Evolutionary conservation across 2,113 vertebrate species (phyloP).

Genomic region (Pteronura brasiliensis): DNA sequence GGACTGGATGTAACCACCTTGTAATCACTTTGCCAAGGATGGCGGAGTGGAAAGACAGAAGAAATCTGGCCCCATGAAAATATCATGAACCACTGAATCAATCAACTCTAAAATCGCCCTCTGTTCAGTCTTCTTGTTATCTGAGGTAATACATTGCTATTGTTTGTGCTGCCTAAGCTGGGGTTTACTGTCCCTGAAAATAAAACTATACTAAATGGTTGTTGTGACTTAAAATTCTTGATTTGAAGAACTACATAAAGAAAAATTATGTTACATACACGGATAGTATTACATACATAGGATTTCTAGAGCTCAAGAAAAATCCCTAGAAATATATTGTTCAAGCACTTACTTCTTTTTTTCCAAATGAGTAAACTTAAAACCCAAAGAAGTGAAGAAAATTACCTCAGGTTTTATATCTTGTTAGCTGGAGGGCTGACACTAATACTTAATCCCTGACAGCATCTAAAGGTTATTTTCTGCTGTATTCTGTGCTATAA

Average conservation of each 20-base stretch:
- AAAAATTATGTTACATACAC: neutral
- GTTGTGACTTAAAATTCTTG: neutral
- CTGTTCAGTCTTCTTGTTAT: neutral
- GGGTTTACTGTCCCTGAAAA: neutral
- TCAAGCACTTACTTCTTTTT: neutral
- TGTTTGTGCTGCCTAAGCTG: neutral
- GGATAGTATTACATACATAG: neutral
- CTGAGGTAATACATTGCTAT: neutral
- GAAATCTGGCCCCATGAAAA: neutral
- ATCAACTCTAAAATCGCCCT: neutral
- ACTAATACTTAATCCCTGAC: too few species aligned
- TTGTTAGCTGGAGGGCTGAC: neutral
- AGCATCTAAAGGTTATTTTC: neutral
- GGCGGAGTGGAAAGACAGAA: neutral
- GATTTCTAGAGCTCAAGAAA: neutral
- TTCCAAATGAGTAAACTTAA: neutral
- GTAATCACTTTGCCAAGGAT: neutral
- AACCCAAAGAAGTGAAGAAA: neutral
- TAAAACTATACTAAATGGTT: neutral
- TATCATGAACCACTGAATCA: neutral
- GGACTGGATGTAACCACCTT: neutral
- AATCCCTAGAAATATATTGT: neutral
- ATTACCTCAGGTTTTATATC: neutral
- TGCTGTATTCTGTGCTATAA: fast-evolving
- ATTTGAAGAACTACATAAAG: neutral